Conservation (phyloP, 2,113 vertebrate genomes). For the Nesogale talazaci region DNA sequence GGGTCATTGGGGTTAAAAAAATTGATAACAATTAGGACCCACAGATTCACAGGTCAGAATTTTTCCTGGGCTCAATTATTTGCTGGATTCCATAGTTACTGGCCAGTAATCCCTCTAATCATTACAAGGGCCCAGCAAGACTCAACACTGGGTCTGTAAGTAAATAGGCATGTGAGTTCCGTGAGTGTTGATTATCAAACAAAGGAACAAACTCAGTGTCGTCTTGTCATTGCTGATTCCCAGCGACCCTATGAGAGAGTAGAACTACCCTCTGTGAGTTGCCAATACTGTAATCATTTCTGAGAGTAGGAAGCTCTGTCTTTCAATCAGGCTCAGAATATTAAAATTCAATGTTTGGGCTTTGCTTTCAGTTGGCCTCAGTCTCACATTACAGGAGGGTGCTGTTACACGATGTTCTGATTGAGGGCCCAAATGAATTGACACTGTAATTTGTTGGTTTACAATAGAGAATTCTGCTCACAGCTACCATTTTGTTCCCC, state of each 20-base stretch:
- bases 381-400: not conserved
- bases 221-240: no score
- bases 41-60: not conserved
- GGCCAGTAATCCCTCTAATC: not conserved
- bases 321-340: no score
- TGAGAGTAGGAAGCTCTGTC: no score
- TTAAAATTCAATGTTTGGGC: not conserved
- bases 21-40: not conserved
- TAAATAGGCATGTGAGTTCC: not conserved
- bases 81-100: not conserved
- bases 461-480: not conserved
- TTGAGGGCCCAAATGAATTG: conserved; percentile 24
- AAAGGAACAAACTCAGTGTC: no score
- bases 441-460: not conserved
- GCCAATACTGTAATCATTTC: no score
- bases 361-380: not conserved
- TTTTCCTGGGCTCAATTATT: not conserved
- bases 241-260: no score
- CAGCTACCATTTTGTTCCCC: not conserved
- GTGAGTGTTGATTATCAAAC: not conserved
- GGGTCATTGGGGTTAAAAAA: not conserved
- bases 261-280: no score
- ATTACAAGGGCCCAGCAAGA: not conserved
- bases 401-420: conserved; percentile 4
- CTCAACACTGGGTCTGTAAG: not conserved